Base-by-base conservation (phyloP, 2,797 vertebrate species). In the Urosaurus nigricauda region DNA sequence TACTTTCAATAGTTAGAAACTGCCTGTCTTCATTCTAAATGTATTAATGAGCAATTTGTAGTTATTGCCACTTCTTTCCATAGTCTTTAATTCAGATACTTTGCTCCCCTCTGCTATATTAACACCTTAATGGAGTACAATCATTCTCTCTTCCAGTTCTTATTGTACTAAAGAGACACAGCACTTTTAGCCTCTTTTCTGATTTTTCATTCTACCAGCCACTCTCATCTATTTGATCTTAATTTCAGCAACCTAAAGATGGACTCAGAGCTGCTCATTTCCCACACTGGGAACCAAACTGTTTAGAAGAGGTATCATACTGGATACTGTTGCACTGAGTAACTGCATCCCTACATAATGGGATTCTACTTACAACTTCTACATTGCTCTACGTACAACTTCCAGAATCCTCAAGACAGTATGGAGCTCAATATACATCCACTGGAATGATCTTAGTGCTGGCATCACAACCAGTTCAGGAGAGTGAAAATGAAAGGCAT, bases 281-380 rank as follows among this genome's bases (percentile, higher is more conserved):
- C 53, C 7, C 77, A 71, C 53, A 88, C 14, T 85, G 85, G 78
- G 94, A 95, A 95, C 91, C 86, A 94, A n/a, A 93, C 88, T 40
- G 90, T 94, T 90, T 90, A 88, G 53, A 73, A 79, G 51, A 94
- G 79, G 91, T 84, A 73, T 2, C 75, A 86, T 24, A 87, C 5
- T 83, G 9, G 71, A 37, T 37, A 21, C 17, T 37, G 43, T 77
- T 77, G 40, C 43, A 77, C 75, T 77, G 75, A 77, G 5, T 47
- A 47, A n/a, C 11, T 77, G 21, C 43, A 51, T 9, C 65, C 75
- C 12, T 47, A 26, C 19, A 77, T 12, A 21, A 43, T 5, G 65
- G 4, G 32, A 32, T 4, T 68, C 65, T 68, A 68, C 65, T 32
- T 51, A 51, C 47, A 51, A 51, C 7, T 51, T 51, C 47, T 9